A percentile compares a stretch with the other conserved stretches of the same genome.
Conservation (phyloP, 1,140 invertebrate species). For the Trypoxylus dichotomus region DNA sequence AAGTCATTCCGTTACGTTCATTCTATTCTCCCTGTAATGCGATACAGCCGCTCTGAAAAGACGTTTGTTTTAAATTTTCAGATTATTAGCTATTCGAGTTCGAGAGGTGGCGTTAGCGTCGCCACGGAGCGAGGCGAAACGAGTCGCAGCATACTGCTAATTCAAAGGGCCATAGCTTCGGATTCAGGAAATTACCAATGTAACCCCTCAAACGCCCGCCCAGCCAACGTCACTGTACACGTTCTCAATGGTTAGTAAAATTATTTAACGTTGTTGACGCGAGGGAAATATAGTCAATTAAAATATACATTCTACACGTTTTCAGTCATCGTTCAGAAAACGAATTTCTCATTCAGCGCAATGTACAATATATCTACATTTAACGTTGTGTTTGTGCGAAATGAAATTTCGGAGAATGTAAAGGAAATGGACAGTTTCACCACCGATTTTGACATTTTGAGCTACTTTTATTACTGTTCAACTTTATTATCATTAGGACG, state of each 20-base stretch:
- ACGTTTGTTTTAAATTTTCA: conserved; percentile 50
- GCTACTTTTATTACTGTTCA: no score
- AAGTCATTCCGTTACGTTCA: not conserved
- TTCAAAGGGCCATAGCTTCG: conserved; percentile 74
- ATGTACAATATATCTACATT: not conserved
- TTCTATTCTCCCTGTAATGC: not conserved
- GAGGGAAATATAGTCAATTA: not conserved
- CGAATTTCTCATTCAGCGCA: not conserved
- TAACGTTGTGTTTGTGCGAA: no score
- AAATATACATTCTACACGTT: not conserved
- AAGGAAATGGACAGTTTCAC: no score
- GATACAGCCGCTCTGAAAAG: not conserved
- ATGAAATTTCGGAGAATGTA: no score
- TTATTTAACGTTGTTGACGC: not conserved
- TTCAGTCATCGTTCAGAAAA: not conserved
- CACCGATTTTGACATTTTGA: no score
- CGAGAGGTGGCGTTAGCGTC: conserved; percentile 72
- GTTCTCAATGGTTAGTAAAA: conserved; percentile 83
- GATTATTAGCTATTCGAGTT: conserved; percentile 77
- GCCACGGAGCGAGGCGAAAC: conserved; percentile 83
- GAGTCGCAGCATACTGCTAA: conserved; percentile 79
- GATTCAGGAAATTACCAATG: conserved; percentile 82
- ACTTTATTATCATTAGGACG: no score
- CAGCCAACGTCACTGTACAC: conserved; percentile 84
- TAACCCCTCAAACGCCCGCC: conserved; percentile 84